These are phyloP conservation scores for Caerostris extrusa DNA, from an alignment of 1,140 invertebrate species.

Conservation along the genomic window DNA sequence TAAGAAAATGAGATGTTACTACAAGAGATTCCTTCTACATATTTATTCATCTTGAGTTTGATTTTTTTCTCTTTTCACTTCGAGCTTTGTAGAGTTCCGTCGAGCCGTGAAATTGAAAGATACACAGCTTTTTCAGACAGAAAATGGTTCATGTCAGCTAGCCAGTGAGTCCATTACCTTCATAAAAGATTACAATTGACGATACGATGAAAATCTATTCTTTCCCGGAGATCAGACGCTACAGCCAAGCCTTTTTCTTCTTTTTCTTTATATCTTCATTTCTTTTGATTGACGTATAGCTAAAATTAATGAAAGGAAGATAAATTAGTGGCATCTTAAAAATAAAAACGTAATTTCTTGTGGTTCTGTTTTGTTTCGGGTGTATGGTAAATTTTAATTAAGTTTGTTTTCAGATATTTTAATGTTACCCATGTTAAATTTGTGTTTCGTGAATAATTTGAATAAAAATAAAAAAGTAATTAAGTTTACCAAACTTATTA, in stretches of 20 bases:
- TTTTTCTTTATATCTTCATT: not conserved
- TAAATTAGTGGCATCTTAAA: not conserved
- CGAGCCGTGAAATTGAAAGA: slow-evolving; percentile 64
- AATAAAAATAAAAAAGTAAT: too few species aligned
- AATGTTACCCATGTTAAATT: too few species aligned
- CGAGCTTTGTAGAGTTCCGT: not conserved
- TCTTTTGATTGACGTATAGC: not conserved
- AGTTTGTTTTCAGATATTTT: not conserved
- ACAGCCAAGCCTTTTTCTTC: too few species aligned
- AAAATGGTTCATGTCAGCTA: slow-evolving; percentile 3
- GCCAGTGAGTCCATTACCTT: slow-evolving; percentile 27
- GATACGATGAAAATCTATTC: slow-evolving; percentile 6
- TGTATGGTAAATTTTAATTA: not conserved
- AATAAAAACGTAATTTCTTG: not conserved
- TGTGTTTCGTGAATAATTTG: too few species aligned
- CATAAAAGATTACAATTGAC: slow-evolving; percentile 10
- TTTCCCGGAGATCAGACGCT: not conserved
- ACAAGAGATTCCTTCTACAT: not conserved
- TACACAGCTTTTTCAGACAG: slow-evolving; percentile 23
- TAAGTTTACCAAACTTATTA: too few species aligned
- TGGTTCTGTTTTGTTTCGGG: not conserved
- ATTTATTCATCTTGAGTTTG: slow-evolving; percentile 31
- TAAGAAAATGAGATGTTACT: slow-evolving; percentile 59
- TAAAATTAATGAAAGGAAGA: not conserved
- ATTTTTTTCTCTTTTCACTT: not conserved